These are phyloP conservation scores for Eupithecia exiguata DNA, from an alignment of 2,888 invertebrate species.

Conservation along the genomic window DNA sequence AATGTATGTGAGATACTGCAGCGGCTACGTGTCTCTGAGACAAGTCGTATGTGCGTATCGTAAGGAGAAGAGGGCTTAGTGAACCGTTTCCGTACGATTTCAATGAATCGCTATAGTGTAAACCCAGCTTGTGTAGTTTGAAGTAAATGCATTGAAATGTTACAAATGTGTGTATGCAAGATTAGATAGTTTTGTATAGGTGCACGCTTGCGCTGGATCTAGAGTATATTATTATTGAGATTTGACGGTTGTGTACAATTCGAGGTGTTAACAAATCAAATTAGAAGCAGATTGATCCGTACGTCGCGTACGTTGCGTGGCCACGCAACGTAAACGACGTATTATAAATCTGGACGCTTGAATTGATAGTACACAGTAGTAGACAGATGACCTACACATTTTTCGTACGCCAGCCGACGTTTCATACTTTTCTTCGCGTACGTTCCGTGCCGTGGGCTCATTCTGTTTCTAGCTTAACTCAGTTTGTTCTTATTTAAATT, in stretches of 20 bases:
- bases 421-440: neutral
- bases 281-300: neutral
- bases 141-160: conserved; percentile 63
- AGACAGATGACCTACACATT: neutral
- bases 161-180: conserved; percentile 53
- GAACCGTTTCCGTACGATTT: neutral
- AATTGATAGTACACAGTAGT: neutral
- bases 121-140: conserved; percentile 32
- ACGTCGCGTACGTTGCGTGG: no score
- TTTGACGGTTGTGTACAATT: conserved; percentile 45
- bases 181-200: conserved; percentile 52
- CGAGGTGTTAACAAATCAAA: neutral
- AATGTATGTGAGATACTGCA: no score
- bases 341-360: neutral
- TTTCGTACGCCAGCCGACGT: neutral
- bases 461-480: neutral
- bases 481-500: neutral
- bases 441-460: neutral
- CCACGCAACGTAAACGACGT: neutral
- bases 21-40: no score
- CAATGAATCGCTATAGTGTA: neutral
- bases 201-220: conserved; percentile 55
- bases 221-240: conserved; percentile 45
- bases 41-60: no score
- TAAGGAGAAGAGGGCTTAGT: neutral